Percentiles rank a stretch among this genome's conserved stretches.
phyloP scores from a whole-genome alignment of 1,140 invertebrate species.

The Hestina assimilis region DNA sequence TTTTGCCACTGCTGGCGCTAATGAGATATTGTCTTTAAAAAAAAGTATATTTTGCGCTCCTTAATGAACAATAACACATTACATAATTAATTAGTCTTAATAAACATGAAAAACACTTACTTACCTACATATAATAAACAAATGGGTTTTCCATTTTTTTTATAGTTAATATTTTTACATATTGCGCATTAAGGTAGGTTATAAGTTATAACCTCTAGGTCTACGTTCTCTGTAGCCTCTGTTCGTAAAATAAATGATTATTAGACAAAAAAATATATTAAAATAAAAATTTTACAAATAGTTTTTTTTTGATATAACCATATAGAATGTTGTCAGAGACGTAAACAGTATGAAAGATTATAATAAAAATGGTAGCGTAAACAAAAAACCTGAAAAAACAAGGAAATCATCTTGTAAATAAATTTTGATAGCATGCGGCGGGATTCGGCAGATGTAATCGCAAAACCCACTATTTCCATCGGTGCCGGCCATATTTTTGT shows the following conservation, averaged over 20 bases:
- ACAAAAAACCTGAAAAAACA: conserved; percentile 42
- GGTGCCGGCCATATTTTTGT: conserved; percentile 72
- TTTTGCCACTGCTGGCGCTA: conserved; percentile 47
- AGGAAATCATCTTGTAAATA: conserved; percentile 66
- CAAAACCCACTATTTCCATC: conserved; percentile 74
- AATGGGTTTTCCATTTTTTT: no score
- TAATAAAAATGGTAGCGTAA: conserved; percentile 16
- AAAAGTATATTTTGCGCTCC: background rate
- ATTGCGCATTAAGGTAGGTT: no score
- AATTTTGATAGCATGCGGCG: conserved; percentile 55
- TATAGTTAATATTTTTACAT: no score
- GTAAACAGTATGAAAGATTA: background rate
- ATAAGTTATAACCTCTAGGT: no score
- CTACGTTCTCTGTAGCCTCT: no score
- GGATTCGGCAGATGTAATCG: conserved; percentile 65
- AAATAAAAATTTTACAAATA: no score
- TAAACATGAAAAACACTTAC: no score
- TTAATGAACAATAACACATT: background rate
- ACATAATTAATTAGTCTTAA: background rate
- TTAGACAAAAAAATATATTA: background rate
- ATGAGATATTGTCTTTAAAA: conserved; percentile 41
- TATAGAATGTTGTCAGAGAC: background rate
- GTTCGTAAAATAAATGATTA: background rate
- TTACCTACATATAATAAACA: no score
- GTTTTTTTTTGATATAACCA: no score